Evolutionary conservation across 2,797 vertebrate genomes (phyloP), one percentile per base, ranked within the genome.

Genomic region (Oreortyx pictus): DNA sequence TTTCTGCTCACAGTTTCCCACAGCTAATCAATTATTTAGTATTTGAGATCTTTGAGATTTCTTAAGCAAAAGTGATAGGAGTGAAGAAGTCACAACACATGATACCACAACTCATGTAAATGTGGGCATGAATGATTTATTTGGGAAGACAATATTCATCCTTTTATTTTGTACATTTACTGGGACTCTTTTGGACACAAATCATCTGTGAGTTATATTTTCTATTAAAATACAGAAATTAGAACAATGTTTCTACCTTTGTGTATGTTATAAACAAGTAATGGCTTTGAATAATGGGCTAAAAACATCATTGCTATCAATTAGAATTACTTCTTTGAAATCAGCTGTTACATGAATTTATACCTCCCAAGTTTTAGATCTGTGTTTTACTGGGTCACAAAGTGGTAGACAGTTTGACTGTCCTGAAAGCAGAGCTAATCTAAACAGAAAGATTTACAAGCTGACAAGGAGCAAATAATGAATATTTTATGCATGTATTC

Each of bases 201-300:
- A 68, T 88, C 41, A 79, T 22, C 43, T 44, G 12, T 61, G 60
- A 66, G 16, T 60, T 47, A 68, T 72, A 54, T 79, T 90, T 94
- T 77, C 50, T 49, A 77, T 91, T 92, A 82, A 78, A 93, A 79
- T 60, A 64, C 19, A 88, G 68, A 80, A 87, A 76, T 66, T 35
- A 87, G 31, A 52, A 52, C 9, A 7, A 59, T 6, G 35, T 83
- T 64, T 78, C 19, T 24, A 33, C 5, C 7, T 82, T 27, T 66
- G 10, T 57, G 17, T 37, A 25, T 41, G 23, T 85, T 85, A 67
- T 61, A 90, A 95, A 35, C 39, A 74, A 88, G 57, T 70, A 11
- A 68, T 0, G 1, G 14, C 27, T 94, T 67, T 81, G 66, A 79
- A 60, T 84, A 17, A 6, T 18, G 20, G 65, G 17, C 44, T 71